These are phyloP conservation scores for Tamandua tetradactyla DNA, from an alignment of 2,797 vertebrate species.

Conservation along the genomic window DNA sequence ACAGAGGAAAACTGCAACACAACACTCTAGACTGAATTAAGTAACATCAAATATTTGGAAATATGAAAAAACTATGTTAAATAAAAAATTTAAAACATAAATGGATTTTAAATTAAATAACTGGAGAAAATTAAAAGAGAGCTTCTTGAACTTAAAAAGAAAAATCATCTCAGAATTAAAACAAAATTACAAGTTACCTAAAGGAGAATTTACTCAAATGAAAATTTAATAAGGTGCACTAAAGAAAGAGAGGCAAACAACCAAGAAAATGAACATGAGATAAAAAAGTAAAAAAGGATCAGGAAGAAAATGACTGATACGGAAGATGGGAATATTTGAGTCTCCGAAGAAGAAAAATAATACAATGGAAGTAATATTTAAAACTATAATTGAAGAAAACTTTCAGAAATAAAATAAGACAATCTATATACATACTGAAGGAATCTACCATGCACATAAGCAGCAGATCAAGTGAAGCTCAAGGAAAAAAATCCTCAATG, in stretches of 20 bases:
- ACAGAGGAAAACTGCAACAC: background rate
- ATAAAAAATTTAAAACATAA: constrained; percentile 18
- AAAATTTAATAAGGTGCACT: background rate
- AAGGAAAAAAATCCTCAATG: background rate
- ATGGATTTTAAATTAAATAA: background rate
- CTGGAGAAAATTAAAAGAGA: background rate
- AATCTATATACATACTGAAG: background rate
- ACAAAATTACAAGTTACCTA: background rate
- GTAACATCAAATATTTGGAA: background rate
- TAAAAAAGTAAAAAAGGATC: background rate
- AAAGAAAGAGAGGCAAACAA: background rate
- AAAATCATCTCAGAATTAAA: constrained; percentile 20
- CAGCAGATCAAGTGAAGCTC: background rate
- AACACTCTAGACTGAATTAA: background rate
- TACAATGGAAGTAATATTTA: background rate
- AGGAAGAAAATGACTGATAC: background rate
- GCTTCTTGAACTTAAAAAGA: background rate
- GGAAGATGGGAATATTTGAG: background rate
- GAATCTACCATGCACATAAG: background rate
- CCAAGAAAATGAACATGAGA: background rate
- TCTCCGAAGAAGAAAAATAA: background rate
- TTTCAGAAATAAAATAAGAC: background rate
- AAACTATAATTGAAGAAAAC: background rate
- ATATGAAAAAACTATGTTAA: background rate
- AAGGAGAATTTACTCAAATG: background rate